A percentile compares a stretch with the other conserved stretches of the same genome.
These are phyloP conservation scores for Entelurus aequoreus DNA, from an alignment of 2,113 vertebrate genomes.

Conservation along the genomic window DNA sequence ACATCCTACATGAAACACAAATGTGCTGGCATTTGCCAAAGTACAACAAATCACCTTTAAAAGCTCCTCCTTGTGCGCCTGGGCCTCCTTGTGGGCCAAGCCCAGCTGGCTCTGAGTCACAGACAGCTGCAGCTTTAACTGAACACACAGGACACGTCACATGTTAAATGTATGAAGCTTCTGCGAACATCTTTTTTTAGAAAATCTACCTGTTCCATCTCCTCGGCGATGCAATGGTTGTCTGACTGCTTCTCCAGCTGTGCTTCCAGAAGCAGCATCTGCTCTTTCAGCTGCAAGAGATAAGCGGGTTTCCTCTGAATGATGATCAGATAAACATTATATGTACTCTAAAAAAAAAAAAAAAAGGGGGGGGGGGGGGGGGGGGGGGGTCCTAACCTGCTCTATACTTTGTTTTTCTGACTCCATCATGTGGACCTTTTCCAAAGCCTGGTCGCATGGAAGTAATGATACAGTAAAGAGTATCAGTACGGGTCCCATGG, in stretches of 20 bases:
- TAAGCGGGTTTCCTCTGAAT: not conserved
- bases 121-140: slow-evolving; percentile 82
- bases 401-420: slow-evolving; percentile 78
- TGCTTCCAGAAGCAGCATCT: slow-evolving; percentile 80
- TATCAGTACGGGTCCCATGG: not conserved
- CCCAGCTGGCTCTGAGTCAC: slow-evolving; percentile 81
- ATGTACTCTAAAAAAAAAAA: not conserved
- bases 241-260: slow-evolving; percentile 86
- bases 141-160: slow-evolving; percentile 15
- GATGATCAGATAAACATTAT: not conserved
- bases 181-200: not conserved
- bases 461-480: slow-evolving; percentile 4
- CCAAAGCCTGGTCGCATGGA: slow-evolving; percentile 67
- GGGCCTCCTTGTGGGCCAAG: slow-evolving; percentile 75
- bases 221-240: slow-evolving; percentile 74
- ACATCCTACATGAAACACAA: not conserved
- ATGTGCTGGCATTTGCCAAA: not conserved
- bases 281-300: slow-evolving; percentile 76
- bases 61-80: slow-evolving; percentile 84
- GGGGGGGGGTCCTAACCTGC: slow-evolving; percentile 64
- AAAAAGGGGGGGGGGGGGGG: too few species aligned
- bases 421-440: slow-evolving; percentile 78
- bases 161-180: not conserved
- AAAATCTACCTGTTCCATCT: slow-evolving; percentile 73
- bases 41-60: slow-evolving; percentile 69